These are phyloP conservation scores for Cynopterus brachyotis DNA, from an alignment of 2,113 vertebrate genomes.

Conservation along the genomic window DNA sequence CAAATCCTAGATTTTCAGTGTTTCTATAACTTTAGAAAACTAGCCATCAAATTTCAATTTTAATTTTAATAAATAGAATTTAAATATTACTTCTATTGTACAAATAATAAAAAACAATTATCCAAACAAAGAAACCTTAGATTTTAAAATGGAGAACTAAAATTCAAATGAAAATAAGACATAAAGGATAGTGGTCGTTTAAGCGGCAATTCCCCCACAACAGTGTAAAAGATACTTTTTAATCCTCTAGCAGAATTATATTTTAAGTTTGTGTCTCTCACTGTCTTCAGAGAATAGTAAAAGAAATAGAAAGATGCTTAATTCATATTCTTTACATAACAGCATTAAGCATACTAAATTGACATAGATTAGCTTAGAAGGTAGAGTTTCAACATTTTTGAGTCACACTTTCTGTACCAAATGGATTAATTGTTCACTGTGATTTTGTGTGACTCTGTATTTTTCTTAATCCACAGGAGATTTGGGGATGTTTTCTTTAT, in stretches of 20 bases:
- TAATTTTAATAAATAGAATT: background rate
- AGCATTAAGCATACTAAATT: conserved; percentile 40
- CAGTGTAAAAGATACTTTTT: background rate
- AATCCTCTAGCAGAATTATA: conserved; percentile 36
- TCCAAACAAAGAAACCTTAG: background rate
- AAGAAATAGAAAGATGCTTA: conserved; percentile 36
- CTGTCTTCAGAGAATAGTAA: conserved; percentile 4
- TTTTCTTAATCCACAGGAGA: conserved; percentile 21
- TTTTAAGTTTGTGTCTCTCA: conserved; percentile 40
- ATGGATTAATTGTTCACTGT: conserved; percentile 32
- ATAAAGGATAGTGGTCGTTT: background rate
- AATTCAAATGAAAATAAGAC: conserved; percentile 29
- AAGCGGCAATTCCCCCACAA: background rate
- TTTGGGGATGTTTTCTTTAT: conserved; percentile 2
- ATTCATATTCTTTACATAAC: conserved; percentile 38
- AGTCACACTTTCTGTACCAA: conserved; percentile 47
- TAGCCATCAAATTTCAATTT: background rate
- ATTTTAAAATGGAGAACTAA: conserved; percentile 21
- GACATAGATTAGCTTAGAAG: conserved; percentile 25
- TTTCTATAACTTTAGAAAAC: conserved; percentile 41
- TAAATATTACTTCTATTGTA: background rate
- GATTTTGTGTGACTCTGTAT: conserved; percentile 18
- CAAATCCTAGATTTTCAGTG: conserved; percentile 38
- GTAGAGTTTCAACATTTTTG: background rate
- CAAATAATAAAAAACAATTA: background rate